Base-by-base conservation (phyloP, 1,140 invertebrate species). In the Asbolus verrucosus region DNA sequence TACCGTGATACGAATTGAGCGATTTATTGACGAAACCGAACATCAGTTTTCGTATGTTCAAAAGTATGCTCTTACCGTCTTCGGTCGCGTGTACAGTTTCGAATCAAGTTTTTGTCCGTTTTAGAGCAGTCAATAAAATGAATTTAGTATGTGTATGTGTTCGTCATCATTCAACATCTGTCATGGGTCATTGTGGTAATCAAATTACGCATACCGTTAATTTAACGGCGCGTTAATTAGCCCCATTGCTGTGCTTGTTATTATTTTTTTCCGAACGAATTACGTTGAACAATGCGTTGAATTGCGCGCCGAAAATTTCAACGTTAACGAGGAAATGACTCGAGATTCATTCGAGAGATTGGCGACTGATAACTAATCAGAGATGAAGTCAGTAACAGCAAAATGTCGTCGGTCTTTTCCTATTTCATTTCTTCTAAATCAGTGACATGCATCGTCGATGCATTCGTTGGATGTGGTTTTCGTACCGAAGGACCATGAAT, bases 151-250 rank as follows among this genome's bases (percentile, higher is more conserved):
- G n/a, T n/a, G n/a, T n/a, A n/a, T n/a, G n/a, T n/a, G n/a, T n/a
- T n/a, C n/a, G 4, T 43, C 39, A 2, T 43, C 14, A 43, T 54
- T n/a, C 11, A 24, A 54, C 46, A 54, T 54, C 46, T 54, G 46
- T 54, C 21, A 1, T 6, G 8, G n/a, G 6, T 21, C 46, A 6
- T 19, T 46, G 41, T 46, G 41, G 15, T 16, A 46, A 46, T 46
- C 41, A 19, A 46, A 46, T 19, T 46, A 18, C 41, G 14, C 41
- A 19, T 46, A 54, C 46, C 46, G 46, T 54, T 54, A 54, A 54
- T 54, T 54, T 54, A 50, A 27, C 46, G 46, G 46, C 14, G 16
- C 41, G 41, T 54, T 54, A 54, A 54, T 54, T 54, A 54, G 11
- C 21, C n/a, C 21, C 11, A 1, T 54, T 54, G 19, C 19, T 11